phyloP scores from a whole-genome alignment of 2,797 vertebrate species.

The Poeciliopsis paucimaculata region DNA sequence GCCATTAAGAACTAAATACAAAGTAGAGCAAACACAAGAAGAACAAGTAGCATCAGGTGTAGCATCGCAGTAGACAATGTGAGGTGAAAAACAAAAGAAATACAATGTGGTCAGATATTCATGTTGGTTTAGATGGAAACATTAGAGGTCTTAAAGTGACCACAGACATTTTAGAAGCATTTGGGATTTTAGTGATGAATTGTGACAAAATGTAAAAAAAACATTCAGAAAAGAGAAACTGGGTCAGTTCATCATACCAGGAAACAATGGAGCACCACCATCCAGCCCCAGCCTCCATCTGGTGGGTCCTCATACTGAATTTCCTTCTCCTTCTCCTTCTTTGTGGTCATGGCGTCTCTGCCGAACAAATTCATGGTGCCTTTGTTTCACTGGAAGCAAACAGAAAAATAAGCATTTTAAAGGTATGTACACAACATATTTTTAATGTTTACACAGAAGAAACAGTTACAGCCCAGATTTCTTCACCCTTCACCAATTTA shows the following conservation, averaged over 20 bases:
- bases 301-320: conserved; percentile 73
- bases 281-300: conserved; percentile 90
- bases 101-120: neutral
- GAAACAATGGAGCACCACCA: conserved; percentile 92
- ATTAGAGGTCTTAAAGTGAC: neutral
- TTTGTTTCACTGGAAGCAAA: conserved; percentile 56
- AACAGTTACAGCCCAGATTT: neutral
- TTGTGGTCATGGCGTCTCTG: conserved; percentile 65
- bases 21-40: neutral
- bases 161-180: neutral
- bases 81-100: neutral
- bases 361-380: conserved; percentile 72
- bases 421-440: neutral
- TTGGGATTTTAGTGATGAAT: neutral
- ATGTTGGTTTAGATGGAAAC: neutral
- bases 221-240: neutral
- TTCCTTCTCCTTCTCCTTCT: conserved; percentile 71
- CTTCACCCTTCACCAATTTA: neutral
- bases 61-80: neutral
- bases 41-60: neutral
- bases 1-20: neutral
- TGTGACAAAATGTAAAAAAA: neutral
- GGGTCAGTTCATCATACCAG: conserved; percentile 79
- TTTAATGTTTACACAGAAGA: neutral
- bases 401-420: neutral